Conservation (phyloP, 2,113 vertebrate species). For the Chaetodon auriga region DNA sequence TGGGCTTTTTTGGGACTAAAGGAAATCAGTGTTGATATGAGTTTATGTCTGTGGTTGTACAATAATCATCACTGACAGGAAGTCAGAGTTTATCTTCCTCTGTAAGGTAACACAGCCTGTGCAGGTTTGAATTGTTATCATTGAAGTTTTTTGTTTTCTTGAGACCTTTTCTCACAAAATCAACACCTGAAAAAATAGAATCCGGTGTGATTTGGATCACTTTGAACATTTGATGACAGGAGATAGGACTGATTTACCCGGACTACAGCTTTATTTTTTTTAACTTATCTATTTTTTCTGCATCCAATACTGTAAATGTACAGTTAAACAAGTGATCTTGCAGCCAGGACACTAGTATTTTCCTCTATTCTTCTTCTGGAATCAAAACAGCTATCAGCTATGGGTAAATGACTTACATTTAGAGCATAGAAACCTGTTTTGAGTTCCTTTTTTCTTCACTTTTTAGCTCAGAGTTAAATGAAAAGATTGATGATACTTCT, state of each 20-base stretch:
- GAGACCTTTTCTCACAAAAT: not conserved
- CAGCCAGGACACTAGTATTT: not conserved
- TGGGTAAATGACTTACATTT: too few relatives aligned
- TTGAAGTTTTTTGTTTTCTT: not conserved
- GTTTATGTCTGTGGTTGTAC: constrained; percentile 5
- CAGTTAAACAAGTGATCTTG: too few relatives aligned
- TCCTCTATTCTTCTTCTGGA: too few relatives aligned
- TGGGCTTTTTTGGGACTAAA: not conserved
- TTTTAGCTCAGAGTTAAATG: too few relatives aligned
- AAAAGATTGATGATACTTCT: not conserved
- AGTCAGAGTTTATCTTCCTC: constrained; percentile 46
- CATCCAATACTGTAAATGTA: not conserved
- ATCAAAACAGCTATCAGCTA: too few relatives aligned
- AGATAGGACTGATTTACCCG: not conserved
- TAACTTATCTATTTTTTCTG: too few relatives aligned
- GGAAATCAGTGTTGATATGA: constrained; percentile 38
- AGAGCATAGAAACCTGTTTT: too few relatives aligned
- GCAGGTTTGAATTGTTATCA: constrained; percentile 12
- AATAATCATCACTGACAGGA: constrained; percentile 39
- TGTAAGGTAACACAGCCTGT: not conserved
- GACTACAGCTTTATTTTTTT: not conserved
- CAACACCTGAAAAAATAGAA: not conserved
- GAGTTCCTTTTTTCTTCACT: too few relatives aligned
- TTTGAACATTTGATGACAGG: not conserved
- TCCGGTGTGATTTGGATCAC: not conserved